Base-by-base conservation (phyloP, 1,140 invertebrate genomes). In the Stegodyphus dumicola region DNA sequence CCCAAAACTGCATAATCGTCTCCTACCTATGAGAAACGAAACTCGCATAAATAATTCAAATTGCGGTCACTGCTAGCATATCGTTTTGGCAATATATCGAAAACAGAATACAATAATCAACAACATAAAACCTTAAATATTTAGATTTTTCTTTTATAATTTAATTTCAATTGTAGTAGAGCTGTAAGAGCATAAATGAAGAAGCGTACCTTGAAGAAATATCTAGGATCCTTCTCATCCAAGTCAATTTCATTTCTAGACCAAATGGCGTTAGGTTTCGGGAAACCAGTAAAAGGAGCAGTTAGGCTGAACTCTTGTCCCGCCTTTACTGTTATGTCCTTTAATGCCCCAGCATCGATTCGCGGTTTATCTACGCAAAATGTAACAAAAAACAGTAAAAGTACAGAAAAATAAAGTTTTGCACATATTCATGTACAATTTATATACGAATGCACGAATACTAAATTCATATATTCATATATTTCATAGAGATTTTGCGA, bases 241-340 rank as follows among this genome's bases (percentile, higher is more conserved):
- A 95, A 91, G 70, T 87, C 87, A 51, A 77, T 60, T 18, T 87
- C 95, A 88, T 91, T 90, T 13, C 89, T 89, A 89, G 96, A 96
- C 97, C 98, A 99, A 18, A 94, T 94, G 4, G 97, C 96, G 15
- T 93, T 96, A 7, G 98, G 98, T 92, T 96, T 96, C 0, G 98
- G 98, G 92, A 97, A 97, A 51, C 95, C 98, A 87, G 95, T 94
- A 90, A 97, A 99, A 11, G 98, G 97, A 49, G 99, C 95, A 89
- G 97, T 95, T 89, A 99, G 97, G 76, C 95, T 95, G 92, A 99
- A 99, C 90, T 98, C 96, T 92, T 99, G 97, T 77, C 98, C 98
- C 86, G 98, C 98, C 87, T 97, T 94, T 6, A 99, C 97, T 17
- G 95, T 97, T 88, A 99, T 98, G 89, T 99, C 98, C 60, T 97